phyloP scores from a whole-genome alignment of 2,888 invertebrate species.

The Eristalis intricaria region DNA sequence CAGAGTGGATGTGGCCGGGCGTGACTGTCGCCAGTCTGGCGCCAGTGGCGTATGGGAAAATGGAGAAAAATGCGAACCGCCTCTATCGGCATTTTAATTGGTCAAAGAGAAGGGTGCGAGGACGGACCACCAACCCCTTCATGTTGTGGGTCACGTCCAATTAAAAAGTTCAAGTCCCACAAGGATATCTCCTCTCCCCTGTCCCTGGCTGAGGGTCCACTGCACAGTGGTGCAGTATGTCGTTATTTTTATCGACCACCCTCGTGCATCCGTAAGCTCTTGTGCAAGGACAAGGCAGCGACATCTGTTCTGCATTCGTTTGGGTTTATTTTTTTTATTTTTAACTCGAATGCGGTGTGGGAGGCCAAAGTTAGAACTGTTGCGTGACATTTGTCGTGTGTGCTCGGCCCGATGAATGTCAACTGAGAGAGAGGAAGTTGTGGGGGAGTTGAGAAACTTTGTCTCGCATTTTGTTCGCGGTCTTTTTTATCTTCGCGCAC shows the following conservation, averaged over 20 bases:
- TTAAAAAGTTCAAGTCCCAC: conserved; percentile 59
- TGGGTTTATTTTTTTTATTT: conserved; percentile 17
- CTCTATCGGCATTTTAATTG: conserved; percentile 40
- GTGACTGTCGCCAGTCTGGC: conserved; percentile 36
- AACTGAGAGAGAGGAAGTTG: background rate
- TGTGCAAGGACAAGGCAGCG: background rate
- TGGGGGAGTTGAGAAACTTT: conserved; percentile 28
- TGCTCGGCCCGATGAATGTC: background rate
- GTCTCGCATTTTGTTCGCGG: conserved; percentile 4
- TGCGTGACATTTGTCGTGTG: conserved; percentile 48
- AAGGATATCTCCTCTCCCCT: background rate
- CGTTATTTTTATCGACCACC: conserved; percentile 20
- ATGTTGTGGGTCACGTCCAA: conserved; percentile 49
- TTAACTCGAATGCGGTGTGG: conserved; percentile 30
- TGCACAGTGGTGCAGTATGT: background rate
- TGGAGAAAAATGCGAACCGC: background rate
- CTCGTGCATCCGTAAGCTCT: background rate
- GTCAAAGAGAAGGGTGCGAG: conserved; percentile 13
- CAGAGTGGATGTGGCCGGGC: background rate
- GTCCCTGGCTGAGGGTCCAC: background rate
- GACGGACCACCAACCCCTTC: background rate
- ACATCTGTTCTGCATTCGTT: conserved; percentile 45
- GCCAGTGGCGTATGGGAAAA: conserved; percentile 15
- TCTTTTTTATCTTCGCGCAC: background rate
- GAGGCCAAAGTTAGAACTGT: conserved; percentile 48